Evolutionary conservation across 2,888 invertebrate species (phyloP), one percentile per base, ranked within the genome.

Genomic region (Caenorhabditis wallacei): DNA sequence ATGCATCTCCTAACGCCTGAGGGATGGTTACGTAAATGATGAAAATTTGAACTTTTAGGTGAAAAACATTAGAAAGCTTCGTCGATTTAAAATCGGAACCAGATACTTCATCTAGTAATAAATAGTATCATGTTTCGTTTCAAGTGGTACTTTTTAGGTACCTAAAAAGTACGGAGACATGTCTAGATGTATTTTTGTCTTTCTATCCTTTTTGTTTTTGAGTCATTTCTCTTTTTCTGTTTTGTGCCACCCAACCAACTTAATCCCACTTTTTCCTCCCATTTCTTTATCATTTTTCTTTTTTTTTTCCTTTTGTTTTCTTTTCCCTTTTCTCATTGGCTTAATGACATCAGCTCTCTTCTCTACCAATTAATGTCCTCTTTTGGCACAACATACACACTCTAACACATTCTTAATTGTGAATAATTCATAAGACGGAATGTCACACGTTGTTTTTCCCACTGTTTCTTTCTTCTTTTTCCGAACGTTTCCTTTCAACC

Each of bases 211-310:
- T 40, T 59, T 59, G 59, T 59, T 59, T 59, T 61, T 61, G 43
- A 43, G 37, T 61, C 40, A 24, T 43, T 43, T 40, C 43, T 61
- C 24, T 26, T 37, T 11, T 26, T 61, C 26, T 61, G 43, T 43
- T 61, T 26, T 61, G 61, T 61, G 61, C 61, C 61, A 61, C 24
- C 43, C 40, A n/a, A 59, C 59, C 43, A 61, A 61, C 61, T 61
- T 61, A 61, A 61, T 61, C 61, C 61, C n/a, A 5, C 43, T 61
- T 61, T 61, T 43, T 59, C n/a, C 40, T 59, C 20, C 40, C 13
- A 26, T 43, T 61, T 43, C 30, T 43, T 61, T 43, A 61, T 26
- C 26, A 16, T 59, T 59, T 59, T 59, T 26, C 43, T 24, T 4
- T 24, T n/a, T 16, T 43, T 24, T 61, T 24, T 13, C 3, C 13